These are phyloP conservation scores for Triplophysa siluroides DNA, from an alignment of 2,113 vertebrate genomes.

Conservation along the genomic window DNA sequence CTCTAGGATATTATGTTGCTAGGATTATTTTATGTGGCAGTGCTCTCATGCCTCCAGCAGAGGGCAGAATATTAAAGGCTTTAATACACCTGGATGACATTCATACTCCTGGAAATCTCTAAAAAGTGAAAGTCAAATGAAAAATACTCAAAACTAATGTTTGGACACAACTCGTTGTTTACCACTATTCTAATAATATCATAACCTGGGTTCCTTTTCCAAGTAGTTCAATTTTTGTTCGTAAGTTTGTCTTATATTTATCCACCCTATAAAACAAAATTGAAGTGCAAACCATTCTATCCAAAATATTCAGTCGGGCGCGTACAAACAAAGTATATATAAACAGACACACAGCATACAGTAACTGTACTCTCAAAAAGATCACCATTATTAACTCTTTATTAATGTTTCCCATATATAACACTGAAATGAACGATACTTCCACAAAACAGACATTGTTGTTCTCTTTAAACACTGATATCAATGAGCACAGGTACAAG, in stretches of 20 bases:
- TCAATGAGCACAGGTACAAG: slow-evolving; percentile 75
- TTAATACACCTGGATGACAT: not conserved
- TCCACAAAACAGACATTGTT: slow-evolving; percentile 78
- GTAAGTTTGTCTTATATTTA: no score
- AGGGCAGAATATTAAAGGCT: slow-evolving; percentile 29
- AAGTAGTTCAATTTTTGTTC: no score
- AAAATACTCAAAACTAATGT: no score
- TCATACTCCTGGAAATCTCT: no score
- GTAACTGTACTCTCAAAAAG: not conserved
- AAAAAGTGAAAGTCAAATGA: no score
- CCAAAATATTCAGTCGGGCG: no score
- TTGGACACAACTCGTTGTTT: no score
- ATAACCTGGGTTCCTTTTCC: no score
- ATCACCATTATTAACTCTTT: slow-evolving; percentile 64
- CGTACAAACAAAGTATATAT: not conserved
- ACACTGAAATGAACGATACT: slow-evolving; percentile 78
- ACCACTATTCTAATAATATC: no score
- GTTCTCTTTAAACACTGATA: slow-evolving; percentile 78
- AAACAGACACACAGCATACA: slow-evolving; percentile 13
- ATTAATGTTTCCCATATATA: slow-evolving; percentile 77
- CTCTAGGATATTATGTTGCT: no score
- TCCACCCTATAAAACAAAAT: no score
- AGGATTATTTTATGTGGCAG: not conserved
- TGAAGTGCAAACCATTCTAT: no score
- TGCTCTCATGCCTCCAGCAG: slow-evolving; percentile 6